Evolutionary conservation across 1,140 invertebrate genomes (phyloP).

Genomic region (Monomorium pharaonis): DNA sequence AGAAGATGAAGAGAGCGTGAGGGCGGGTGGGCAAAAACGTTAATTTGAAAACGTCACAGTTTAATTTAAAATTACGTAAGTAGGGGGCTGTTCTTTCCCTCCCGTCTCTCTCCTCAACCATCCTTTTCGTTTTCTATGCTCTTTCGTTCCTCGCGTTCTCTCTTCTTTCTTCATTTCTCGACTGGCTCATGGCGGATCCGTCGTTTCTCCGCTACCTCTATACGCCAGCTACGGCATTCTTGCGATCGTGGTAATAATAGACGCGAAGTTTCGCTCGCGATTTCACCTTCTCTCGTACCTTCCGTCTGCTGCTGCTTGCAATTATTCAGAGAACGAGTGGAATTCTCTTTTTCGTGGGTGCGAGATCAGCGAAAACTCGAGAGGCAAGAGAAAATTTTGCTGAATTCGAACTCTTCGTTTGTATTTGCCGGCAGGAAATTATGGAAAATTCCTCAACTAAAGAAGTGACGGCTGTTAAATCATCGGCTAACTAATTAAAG

Average conservation of each 20-base stretch:
- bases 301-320: constrained; percentile 58
- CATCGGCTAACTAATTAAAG: constrained; percentile 9
- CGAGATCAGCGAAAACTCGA: constrained; percentile 40
- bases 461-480: constrained; percentile 23
- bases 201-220: constrained; percentile 42
- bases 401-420: constrained; percentile 57
- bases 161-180: constrained; percentile 48
- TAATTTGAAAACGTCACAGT: constrained; percentile 86
- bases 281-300: constrained; percentile 60
- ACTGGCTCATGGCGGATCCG: constrained; percentile 6
- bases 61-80: constrained; percentile 85
- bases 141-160: constrained; percentile 42
- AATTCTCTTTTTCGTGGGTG: constrained; percentile 63
- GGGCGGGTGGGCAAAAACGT: constrained; percentile 82
- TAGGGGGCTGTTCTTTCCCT: constrained; percentile 68
- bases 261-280: constrained; percentile 69
- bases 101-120: constrained; percentile 23
- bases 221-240: constrained; percentile 57
- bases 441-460: constrained; percentile 34
- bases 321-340: constrained; percentile 73
- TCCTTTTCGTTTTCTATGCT: constrained; percentile 59
- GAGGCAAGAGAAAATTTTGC: constrained; percentile 49
- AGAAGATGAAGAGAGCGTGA: constrained; percentile 36
- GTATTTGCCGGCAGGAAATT: constrained; percentile 33
- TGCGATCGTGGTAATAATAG: constrained; percentile 76